Evolutionary conservation across 2,888 invertebrate species (phyloP).

Genomic region (Ypsolopha scabrella): DNA sequence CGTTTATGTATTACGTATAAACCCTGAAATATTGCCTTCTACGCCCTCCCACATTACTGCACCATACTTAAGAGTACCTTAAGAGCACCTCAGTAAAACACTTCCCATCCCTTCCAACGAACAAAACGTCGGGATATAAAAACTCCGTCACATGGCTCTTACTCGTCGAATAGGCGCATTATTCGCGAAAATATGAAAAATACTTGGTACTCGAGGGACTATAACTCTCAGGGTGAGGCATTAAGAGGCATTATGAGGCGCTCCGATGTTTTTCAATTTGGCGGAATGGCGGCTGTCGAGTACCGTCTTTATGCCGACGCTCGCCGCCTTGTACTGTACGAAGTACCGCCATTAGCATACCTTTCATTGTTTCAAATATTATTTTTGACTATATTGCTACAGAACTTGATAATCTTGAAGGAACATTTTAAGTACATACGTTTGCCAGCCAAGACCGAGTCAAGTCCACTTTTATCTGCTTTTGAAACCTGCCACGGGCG

Average conservation of each 20-base stretch:
- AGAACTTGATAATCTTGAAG: neutral
- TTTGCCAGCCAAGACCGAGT: neutral
- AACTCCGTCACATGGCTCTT: conserved; percentile 16
- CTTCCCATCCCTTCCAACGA: conserved; percentile 15
- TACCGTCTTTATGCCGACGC: conserved; percentile 31
- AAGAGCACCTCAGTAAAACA: conserved; percentile 19
- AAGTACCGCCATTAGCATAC: neutral
- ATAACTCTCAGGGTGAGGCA: conserved; percentile 50
- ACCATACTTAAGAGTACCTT: conserved; percentile 1
- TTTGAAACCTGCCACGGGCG: neutral
- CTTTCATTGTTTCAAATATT: neutral
- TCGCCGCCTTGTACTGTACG: conserved; percentile 11
- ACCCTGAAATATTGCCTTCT: conserved; percentile 36
- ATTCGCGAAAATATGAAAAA: conserved; percentile 61
- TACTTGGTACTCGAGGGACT: conserved; percentile 43
- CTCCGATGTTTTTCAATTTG: conserved; percentile 65
- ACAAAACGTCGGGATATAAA: conserved; percentile 13
- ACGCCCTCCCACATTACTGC: conserved; percentile 16
- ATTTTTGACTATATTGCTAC: neutral
- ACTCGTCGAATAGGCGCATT: conserved; percentile 30
- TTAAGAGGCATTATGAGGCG: conserved; percentile 58
- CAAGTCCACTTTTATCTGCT: neutral
- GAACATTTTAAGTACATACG: neutral
- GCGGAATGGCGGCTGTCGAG: conserved; percentile 41
- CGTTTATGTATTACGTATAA: conserved; percentile 36